phyloP scores from a whole-genome alignment of 1,140 invertebrate species.

The Anastrepha ludens region DNA sequence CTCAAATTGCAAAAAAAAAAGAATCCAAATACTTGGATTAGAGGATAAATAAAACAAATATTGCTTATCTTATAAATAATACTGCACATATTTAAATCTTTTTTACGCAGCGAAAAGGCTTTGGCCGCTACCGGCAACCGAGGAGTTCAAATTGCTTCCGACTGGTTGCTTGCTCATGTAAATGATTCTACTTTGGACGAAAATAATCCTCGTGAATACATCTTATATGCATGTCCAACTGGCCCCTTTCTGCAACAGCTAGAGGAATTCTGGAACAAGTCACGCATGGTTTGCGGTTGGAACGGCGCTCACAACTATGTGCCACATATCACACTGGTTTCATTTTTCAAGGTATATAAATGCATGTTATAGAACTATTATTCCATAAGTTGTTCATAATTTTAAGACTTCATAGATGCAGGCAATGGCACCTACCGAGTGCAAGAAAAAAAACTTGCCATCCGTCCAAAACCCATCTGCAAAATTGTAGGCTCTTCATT shows the following conservation, averaged over 20 bases:
- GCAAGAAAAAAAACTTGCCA: no score
- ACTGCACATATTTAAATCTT: no score
- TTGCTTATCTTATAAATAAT: no score
- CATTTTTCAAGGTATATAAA: constrained; percentile 87
- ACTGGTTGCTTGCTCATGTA: constrained; percentile 92
- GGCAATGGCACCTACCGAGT: no score
- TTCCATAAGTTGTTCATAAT: no score
- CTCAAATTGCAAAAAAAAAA: no score
- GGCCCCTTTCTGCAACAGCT: constrained; percentile 82
- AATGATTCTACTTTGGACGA: constrained; percentile 87
- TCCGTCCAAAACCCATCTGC: no score
- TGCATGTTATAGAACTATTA: no score
- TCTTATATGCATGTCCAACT: constrained; percentile 89
- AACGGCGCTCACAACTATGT: constrained; percentile 92
- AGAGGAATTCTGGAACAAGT: constrained; percentile 86
- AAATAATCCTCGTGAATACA: constrained; percentile 85
- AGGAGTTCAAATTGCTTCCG: constrained; percentile 89
- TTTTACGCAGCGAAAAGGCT: constrained; percentile 84
- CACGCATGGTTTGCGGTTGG: constrained; percentile 84
- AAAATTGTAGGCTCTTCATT: no score
- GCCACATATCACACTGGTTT: constrained; percentile 91
- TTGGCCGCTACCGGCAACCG: constrained; percentile 91
- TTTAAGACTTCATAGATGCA: no score
- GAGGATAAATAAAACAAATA: no score
- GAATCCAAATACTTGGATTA: no score